These are phyloP conservation scores for Chelonus insularis DNA, from an alignment of 1,140 invertebrate species.

Conservation along the genomic window DNA sequence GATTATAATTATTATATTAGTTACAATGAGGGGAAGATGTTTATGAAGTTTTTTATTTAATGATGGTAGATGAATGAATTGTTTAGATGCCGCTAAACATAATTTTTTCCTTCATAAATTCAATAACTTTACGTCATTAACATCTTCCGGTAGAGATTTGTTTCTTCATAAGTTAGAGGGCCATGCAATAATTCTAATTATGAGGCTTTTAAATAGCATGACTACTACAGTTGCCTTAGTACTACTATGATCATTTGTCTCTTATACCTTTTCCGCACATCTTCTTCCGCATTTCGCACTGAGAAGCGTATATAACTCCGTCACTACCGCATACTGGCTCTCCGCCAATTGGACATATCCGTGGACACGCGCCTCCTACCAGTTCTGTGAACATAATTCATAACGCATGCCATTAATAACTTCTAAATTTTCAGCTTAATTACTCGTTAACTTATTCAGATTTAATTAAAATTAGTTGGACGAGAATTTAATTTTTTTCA, in stretches of 20 bases:
- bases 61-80: no score
- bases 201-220: neutral
- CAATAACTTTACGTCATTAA: neutral
- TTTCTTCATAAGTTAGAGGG: neutral
- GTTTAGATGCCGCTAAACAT: neutral
- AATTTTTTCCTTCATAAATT: conserved; percentile 8
- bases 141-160: neutral
- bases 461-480: no score
- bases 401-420: neutral
- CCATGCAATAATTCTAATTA: conserved; percentile 15
- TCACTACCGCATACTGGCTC: conserved; percentile 89
- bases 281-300: conserved; percentile 90
- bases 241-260: neutral
- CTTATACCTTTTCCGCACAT: conserved; percentile 81
- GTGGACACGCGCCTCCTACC: conserved; percentile 68
- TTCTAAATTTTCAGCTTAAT: no score
- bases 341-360: conserved; percentile 76
- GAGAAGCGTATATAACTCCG: conserved; percentile 82
- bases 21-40: no score
- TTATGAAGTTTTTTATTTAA: no score
- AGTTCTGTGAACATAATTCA: conserved; percentile 50
- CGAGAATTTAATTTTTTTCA: no score
- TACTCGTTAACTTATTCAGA: no score
- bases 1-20: no score
- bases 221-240: neutral